Evolutionary conservation across 2,888 invertebrate genomes (phyloP).

Genomic region (Ophion slaviceki): DNA sequence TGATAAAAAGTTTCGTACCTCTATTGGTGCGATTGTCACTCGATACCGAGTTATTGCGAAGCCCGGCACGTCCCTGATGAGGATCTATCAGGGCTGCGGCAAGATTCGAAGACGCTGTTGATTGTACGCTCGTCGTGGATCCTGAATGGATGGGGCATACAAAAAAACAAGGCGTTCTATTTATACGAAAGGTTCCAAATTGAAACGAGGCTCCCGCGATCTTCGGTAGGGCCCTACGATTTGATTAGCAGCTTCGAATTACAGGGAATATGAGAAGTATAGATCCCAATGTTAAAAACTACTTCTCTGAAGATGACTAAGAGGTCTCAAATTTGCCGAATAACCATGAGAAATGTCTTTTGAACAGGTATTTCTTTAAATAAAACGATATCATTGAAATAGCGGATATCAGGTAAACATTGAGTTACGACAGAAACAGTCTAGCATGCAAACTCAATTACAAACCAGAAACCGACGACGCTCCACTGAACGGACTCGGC

Average conservation of each 20-base stretch:
- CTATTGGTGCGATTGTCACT: constrained; percentile 82
- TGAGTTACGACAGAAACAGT: background rate
- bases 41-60: constrained; percentile 79
- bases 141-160: constrained; percentile 70
- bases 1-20: constrained; percentile 73
- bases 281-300: too few species aligned
- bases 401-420: background rate
- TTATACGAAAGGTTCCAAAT: background rate
- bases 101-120: constrained; percentile 84
- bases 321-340: background rate
- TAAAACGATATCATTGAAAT: background rate
- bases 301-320: background rate
- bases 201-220: background rate
- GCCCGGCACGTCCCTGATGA: constrained; percentile 83
- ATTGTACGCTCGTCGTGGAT: constrained; percentile 82
- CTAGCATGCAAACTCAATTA: constrained; percentile 31
- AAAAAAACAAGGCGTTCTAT: background rate
- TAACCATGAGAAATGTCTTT: background rate
- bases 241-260: too few species aligned
- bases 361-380: background rate
- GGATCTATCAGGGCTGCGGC: constrained; percentile 86
- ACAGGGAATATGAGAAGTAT: too few species aligned
- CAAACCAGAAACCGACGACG: constrained; percentile 81
- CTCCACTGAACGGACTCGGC: constrained; percentile 84
- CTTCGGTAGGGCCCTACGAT: too few species aligned